Conservation (phyloP, 2,113 vertebrate genomes). For the Silurus asotus region DNA sequence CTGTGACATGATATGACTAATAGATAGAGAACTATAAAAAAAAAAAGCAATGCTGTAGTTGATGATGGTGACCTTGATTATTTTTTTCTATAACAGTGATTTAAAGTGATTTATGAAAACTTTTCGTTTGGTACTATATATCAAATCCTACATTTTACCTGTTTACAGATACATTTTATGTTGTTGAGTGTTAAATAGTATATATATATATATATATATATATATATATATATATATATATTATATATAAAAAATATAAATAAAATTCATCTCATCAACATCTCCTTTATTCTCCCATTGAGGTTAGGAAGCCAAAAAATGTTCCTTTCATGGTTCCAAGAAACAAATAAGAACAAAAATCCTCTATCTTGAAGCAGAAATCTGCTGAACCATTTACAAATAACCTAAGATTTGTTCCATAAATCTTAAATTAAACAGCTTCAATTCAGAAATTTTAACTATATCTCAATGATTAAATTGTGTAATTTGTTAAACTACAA, state of each 20-base stretch:
- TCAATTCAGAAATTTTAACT: background rate
- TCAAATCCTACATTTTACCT: background rate
- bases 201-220: background rate
- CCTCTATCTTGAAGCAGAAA: background rate
- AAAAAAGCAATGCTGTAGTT: slow-evolving; percentile 39
- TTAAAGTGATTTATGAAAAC: background rate
- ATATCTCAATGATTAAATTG: background rate
- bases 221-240: no score
- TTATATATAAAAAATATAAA: background rate
- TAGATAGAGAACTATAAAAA: background rate
- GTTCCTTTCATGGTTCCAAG: background rate
- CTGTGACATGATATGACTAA: slow-evolving; percentile 47
- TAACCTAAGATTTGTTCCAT: background rate
- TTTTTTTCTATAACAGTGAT: background rate
- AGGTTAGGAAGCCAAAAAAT: background rate
- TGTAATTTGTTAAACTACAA: background rate
- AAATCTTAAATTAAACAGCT: background rate
- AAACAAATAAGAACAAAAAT: background rate
- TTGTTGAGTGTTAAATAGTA: background rate
- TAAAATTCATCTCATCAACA: background rate
- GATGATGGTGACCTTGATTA: background rate
- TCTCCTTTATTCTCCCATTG: background rate
- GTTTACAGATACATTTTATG: background rate
- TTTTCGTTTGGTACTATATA: no score
- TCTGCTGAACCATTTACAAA: background rate